Evolutionary conservation across 2,113 vertebrate species (phyloP).

Genomic region (Microtus montanus): DNA sequence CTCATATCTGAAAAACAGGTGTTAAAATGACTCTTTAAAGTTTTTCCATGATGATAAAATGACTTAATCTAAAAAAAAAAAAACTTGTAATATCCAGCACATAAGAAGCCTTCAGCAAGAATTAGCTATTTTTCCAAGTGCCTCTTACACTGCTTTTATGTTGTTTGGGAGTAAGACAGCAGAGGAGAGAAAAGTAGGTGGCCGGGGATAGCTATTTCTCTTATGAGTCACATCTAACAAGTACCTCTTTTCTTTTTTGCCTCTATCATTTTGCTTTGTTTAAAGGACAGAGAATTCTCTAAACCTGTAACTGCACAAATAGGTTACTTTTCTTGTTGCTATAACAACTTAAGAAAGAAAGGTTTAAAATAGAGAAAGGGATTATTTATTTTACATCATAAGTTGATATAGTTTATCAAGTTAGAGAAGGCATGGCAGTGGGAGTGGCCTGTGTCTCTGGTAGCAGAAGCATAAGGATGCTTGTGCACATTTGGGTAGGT

Average conservation of each 20-base stretch:
- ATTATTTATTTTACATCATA: not conserved
- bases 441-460: not conserved
- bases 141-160: conserved; percentile 12
- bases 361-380: not conserved
- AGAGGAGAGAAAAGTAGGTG: not conserved
- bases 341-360: not conserved
- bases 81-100: not conserved
- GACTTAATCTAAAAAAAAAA: not conserved
- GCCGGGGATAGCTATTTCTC: not conserved
- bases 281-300: not conserved
- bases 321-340: not conserved
- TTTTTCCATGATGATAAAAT: conserved; percentile 6
- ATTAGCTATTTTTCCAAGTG: conserved; percentile 22
- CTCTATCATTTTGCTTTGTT: not conserved
- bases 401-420: not conserved
- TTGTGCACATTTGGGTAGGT: not conserved
- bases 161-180: not conserved
- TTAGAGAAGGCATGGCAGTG: not conserved
- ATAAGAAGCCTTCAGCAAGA: conserved; percentile 28
- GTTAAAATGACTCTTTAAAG: conserved; percentile 3
- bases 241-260: not conserved
- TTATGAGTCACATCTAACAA: conserved; percentile 40
- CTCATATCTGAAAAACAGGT: conserved; percentile 13
- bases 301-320: not conserved
- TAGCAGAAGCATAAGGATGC: not conserved